Percentiles rank a stretch among this genome's conserved stretches.
These are phyloP conservation scores for Chelonus formosanus DNA, from an alignment of 2,888 invertebrate genomes.

Conservation along the genomic window DNA sequence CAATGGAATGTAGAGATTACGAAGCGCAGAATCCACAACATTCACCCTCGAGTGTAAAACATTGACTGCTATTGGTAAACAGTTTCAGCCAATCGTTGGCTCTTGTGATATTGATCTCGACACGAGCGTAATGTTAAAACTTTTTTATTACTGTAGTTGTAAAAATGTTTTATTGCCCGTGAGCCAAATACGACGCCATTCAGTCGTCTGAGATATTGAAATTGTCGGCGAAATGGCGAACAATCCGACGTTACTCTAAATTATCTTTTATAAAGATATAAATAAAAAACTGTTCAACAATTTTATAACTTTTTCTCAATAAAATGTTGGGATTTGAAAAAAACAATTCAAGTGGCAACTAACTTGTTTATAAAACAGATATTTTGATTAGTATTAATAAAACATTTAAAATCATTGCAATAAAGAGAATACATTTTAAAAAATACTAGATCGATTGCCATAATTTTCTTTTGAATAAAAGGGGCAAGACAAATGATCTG, in stretches of 20 bases:
- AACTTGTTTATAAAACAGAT: too few species aligned
- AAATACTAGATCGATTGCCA: neutral
- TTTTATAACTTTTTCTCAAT: too few species aligned
- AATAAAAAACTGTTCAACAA: neutral
- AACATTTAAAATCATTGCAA: neutral
- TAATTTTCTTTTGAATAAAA: neutral
- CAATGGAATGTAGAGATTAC: slow-evolving; percentile 15
- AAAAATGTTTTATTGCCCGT: slow-evolving; percentile 25
- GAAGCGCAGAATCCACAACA: slow-evolving; percentile 29
- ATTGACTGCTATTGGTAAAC: slow-evolving; percentile 23
- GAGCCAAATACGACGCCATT: slow-evolving; percentile 4
- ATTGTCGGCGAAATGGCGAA: slow-evolving; percentile 41
- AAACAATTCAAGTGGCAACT: too few species aligned
- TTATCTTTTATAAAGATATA: neutral
- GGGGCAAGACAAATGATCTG: too few species aligned
- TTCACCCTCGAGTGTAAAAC: slow-evolving; percentile 2
- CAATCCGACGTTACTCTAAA: neutral
- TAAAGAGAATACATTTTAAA: neutral
- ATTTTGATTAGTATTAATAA: too few species aligned
- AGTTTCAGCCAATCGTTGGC: slow-evolving; percentile 20
- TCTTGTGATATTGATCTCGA: slow-evolving; percentile 28
- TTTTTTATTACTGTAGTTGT: slow-evolving; percentile 21
- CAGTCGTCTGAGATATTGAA: slow-evolving; percentile 49
- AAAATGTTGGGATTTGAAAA: too few species aligned
- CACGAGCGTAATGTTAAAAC: slow-evolving; percentile 11